Percentiles rank a stretch among this genome's conserved stretches.
Evolutionary conservation across 37 sponge, comb jelly and placozoan species (phyloP).

Genomic region (Eunapius fragilis): DNA sequence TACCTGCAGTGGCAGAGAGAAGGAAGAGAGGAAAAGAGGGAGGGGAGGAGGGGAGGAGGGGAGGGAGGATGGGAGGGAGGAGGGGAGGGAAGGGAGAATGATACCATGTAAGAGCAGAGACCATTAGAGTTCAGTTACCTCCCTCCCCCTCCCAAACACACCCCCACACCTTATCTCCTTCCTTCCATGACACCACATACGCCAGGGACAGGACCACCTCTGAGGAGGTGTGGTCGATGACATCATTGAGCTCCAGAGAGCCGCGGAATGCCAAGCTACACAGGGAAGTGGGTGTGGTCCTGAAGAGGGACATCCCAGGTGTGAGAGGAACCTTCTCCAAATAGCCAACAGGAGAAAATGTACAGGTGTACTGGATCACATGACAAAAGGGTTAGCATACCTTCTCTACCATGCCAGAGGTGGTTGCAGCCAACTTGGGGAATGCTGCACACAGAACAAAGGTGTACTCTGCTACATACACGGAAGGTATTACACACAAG

Average conservation of each 20-base stretch:
- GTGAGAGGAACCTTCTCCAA: slow-evolving; percentile 30
- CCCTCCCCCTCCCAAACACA: background rate
- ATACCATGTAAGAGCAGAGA: too few species aligned
- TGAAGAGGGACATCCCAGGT: background rate
- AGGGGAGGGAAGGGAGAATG: background rate
- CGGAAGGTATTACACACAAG: background rate
- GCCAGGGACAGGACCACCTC: slow-evolving; percentile 49
- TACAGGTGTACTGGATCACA: too few species aligned
- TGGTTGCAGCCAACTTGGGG: slow-evolving; percentile 35
- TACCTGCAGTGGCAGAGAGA: background rate
- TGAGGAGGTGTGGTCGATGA: slow-evolving; percentile 20
- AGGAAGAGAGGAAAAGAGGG: background rate
- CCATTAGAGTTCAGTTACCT: too few species aligned
- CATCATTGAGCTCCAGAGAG: slow-evolving; percentile 42
- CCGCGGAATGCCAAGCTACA: slow-evolving; percentile 22
- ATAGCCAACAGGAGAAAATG: too few species aligned
- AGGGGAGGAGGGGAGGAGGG: background rate
- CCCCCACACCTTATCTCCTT: slow-evolving; percentile 9
- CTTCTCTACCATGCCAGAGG: slow-evolving; percentile 13
- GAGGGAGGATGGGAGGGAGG: background rate
- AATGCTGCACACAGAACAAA: slow-evolving; percentile 19
- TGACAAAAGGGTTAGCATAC: background rate
- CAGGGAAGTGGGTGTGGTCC: background rate
- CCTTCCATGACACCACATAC: slow-evolving; percentile 43
- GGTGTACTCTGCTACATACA: background rate